Evolutionary conservation across 2,113 vertebrate genomes (phyloP).

Genomic region (Platichthys flesus): DNA sequence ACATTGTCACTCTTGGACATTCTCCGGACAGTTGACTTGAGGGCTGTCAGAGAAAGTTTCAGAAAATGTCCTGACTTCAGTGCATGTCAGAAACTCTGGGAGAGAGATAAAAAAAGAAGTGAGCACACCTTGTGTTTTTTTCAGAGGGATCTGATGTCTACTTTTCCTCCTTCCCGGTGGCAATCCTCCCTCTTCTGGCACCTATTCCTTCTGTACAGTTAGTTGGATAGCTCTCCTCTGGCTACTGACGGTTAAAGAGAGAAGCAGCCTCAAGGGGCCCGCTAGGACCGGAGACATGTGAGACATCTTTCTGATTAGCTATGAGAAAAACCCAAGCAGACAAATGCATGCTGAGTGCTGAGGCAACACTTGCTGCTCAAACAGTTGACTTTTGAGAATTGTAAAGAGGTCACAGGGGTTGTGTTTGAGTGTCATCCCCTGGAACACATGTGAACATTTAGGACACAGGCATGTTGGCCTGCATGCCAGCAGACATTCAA

Average conservation of each 20-base stretch:
- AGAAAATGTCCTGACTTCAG: not conserved
- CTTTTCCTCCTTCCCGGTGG: conserved; percentile 37
- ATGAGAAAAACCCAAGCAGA: conserved; percentile 33
- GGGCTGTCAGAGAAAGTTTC: not conserved
- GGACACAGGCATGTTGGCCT: conserved; percentile 8
- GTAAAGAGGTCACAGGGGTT: conserved; percentile 12
- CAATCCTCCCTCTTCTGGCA: conserved; percentile 43
- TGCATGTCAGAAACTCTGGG: not conserved
- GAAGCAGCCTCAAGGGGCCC: conserved; percentile 27
- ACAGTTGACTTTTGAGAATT: conserved; percentile 40
- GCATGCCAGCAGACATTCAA: not conserved
- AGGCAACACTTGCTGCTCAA: conserved; percentile 13
- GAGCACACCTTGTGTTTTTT: conserved; percentile 6
- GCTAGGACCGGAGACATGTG: not conserved
- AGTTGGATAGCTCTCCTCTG: conserved; percentile 41
- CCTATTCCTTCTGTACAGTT: conserved; percentile 42
- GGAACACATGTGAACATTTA: conserved; percentile 28
- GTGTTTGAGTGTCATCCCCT: conserved; percentile 21
- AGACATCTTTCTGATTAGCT: conserved; percentile 9
- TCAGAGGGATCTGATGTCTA: conserved; percentile 29
- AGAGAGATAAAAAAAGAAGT: not conserved
- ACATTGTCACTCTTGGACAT: not conserved
- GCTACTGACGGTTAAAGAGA: conserved; percentile 25
- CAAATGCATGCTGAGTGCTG: not conserved
- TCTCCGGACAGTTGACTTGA: not conserved